Base-by-base conservation (phyloP, 2,888 invertebrate genomes). In the Zygogramma bicolorata region DNA sequence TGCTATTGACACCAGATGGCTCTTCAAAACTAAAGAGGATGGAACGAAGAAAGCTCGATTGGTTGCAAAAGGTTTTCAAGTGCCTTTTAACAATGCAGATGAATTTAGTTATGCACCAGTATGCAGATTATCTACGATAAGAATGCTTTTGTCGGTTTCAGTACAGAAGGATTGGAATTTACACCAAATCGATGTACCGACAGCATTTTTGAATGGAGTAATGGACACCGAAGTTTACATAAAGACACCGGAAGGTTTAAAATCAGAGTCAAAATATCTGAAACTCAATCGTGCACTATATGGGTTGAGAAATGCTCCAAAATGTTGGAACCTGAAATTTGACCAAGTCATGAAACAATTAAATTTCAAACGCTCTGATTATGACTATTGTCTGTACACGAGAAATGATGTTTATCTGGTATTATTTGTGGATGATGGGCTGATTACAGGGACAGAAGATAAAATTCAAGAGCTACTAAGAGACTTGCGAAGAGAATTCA, bases 1-100 rank as follows among this genome's bases (percentile, higher is more conserved):
- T 34, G 53, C 53, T 53, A 65, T 38, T 57, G 65, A 53, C n/a
- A 65, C 49, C 57, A 65, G 34, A 70, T 78, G 80, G 75, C 49
- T 79, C 15, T 79, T 78, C 61, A 75, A 66, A 62, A 77, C 61
- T 10, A 76, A 78, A 60, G 62, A 67, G 69, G 27, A 65, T 63
- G 68, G 67, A 58, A 75, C 70, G 13, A 72, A 67, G 58, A 75
- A 70, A 61, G 72, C 75, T 7, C 49, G 69, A 49, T 29, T 72
- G n/a, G 75, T 71, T 6, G 71, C 68, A 53, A 71, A 68, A 65
- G 68, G 71, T 40, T 71, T 66, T 69, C 70, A 74, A n/a, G n/a
- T n/a, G n/a, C n/a, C n/a, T n/a, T n/a, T n/a, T n/a, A n/a, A n/a
- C n/a, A n/a, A n/a, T n/a, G 18, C 8, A 57, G 61, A 60, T 73